These are phyloP conservation scores for Gastracanthus pulcherrimus DNA, from an alignment of 2,888 invertebrate genomes.

Conservation along the genomic window DNA sequence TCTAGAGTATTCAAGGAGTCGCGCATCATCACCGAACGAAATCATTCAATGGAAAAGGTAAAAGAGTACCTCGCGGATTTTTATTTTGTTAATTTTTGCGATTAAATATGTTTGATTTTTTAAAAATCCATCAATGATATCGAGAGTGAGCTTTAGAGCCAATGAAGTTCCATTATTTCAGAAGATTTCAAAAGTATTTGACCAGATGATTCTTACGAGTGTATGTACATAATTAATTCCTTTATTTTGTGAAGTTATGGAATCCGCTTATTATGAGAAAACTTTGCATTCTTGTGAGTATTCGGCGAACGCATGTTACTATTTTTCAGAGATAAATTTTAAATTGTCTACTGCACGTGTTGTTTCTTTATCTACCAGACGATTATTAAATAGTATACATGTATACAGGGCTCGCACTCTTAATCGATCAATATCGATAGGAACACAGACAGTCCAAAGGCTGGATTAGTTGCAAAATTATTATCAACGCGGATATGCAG, in stretches of 20 bases:
- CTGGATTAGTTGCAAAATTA: not conserved
- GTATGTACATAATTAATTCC: no score
- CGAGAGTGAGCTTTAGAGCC: no score
- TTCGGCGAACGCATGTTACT: not conserved
- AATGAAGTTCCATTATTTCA: no score
- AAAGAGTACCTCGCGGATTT: no score
- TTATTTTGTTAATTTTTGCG: no score
- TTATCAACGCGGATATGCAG: not conserved
- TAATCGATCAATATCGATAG: not conserved
- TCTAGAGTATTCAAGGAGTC: no score
- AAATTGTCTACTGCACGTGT: not conserved
- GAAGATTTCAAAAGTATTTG: no score
- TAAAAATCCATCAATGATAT: no score
- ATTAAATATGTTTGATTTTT: no score
- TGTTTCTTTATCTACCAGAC: not conserved
- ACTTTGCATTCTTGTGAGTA: not conserved
- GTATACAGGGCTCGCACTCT: not conserved
- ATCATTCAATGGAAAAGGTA: no score
- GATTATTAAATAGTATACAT: conserved; percentile 20
- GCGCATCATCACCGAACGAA: no score
- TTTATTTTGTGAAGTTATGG: not conserved
- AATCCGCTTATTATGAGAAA: not conserved
- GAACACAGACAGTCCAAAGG: not conserved
- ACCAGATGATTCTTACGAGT: no score
- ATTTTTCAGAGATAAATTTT: not conserved